Evolutionary conservation across 2,888 invertebrate genomes (phyloP).

Genomic region (Stenurella melanura): DNA sequence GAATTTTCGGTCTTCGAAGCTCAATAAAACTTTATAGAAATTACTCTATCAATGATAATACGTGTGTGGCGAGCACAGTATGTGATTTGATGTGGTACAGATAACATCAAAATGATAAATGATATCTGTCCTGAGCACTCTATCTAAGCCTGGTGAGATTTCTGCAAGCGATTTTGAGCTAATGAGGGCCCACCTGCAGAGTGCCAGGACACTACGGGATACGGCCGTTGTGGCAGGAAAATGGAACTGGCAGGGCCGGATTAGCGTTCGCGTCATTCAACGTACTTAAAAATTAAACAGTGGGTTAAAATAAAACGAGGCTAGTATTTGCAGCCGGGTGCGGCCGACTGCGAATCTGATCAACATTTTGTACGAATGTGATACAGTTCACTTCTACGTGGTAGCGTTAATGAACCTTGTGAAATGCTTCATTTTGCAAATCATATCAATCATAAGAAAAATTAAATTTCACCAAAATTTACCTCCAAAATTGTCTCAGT

Average conservation of each 20-base stretch:
- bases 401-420: too few species aligned
- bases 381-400: too few species aligned
- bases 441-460: too few species aligned
- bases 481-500: too few species aligned
- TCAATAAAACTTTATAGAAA: conserved; percentile 19
- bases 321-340: too few species aligned
- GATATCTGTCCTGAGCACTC: conserved; percentile 45
- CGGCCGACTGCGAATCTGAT: too few species aligned
- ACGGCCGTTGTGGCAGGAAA: conserved; percentile 38
- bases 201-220: conserved; percentile 43
- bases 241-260: conserved; percentile 18
- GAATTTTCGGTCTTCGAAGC: neutral
- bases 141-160: conserved; percentile 40
- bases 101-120: conserved; percentile 39
- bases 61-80: conserved; percentile 8
- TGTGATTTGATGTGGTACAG: conserved; percentile 27
- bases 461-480: too few species aligned
- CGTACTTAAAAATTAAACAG: neutral
- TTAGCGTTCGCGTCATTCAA: neutral
- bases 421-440: too few species aligned
- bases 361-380: too few species aligned
- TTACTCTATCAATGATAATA: conserved; percentile 5
- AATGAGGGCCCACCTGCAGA: conserved; percentile 48
- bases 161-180: conserved; percentile 46
- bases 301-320: too few species aligned